Conservation (phyloP, 1,140 invertebrate species). For the Neodiprion lecontei region DNA sequence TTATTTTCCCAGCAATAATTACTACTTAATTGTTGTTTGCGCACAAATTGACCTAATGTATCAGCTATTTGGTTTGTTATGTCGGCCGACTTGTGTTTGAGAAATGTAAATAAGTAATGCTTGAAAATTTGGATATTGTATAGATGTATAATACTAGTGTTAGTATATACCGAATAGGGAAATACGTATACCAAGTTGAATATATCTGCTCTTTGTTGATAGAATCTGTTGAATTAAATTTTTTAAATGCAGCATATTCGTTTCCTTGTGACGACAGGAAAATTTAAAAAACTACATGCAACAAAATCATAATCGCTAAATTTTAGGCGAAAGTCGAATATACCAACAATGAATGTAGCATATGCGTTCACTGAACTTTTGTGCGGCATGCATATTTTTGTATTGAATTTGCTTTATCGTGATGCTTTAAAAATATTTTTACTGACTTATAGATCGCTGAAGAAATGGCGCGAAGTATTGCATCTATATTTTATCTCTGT, state of each 20-base stretch:
- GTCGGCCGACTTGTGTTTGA: slow-evolving; percentile 19
- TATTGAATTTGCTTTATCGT: too few species aligned
- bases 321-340: too few species aligned
- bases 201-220: too few species aligned
- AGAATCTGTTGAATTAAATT: too few species aligned
- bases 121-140: neutral
- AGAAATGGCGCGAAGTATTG: neutral
- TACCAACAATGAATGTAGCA: too few species aligned
- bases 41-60: slow-evolving; percentile 29
- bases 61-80: slow-evolving; percentile 15
- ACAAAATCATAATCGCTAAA: neutral
- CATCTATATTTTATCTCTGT: neutral
- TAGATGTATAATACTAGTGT: neutral
- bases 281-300: neutral
- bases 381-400: too few species aligned
- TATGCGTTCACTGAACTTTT: too few species aligned
- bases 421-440: too few species aligned
- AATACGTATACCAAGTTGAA: too few species aligned
- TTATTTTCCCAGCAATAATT: neutral
- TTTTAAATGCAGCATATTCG: neutral
- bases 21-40: slow-evolving; percentile 24
- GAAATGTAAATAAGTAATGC: neutral
- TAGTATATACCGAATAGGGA: too few species aligned
- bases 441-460: too few species aligned
- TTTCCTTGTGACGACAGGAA: neutral